Base-by-base conservation (phyloP, 2,888 invertebrate species). In the Malthinus flaveolus region DNA sequence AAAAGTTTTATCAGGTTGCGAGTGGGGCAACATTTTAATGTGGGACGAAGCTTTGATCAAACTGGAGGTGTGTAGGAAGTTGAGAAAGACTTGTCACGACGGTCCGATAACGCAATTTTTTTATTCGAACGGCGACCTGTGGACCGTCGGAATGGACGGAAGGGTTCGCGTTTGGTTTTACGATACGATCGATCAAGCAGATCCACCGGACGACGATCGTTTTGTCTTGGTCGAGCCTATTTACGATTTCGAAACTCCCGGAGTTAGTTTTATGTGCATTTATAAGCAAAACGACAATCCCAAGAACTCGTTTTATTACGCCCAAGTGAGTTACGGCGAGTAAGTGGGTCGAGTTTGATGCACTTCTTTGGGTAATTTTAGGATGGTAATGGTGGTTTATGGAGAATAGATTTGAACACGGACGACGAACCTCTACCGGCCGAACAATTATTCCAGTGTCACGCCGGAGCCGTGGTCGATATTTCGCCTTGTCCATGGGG, bases 21-120 rank as follows among this genome's bases (percentile, higher is more conserved):
- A 90, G 69, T 95, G 94, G 94, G 96, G 96, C 0, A 95, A 95
- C 75, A 86, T 96, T 72, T 79, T 96, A 36, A 82, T 96, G 0
- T 96, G 96, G 96, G 93, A 95, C 70, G 93, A 87, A 44, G 93
- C 92, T 1, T 80, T 93, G 0, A 95, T 96, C 8, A 93, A 93
- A 76, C 79, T 93, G 33, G 92, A 94, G 82, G 86, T 94, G 0
- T 86, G 87, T 7, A 83, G 88, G 59, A 87, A 87, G 63, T 85
- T 86, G 46, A 82, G 87, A 13, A 87, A 86, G 72, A 80, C 84
- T 0, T 94, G 95, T 71, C 96, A 96, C 71, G 76, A 80, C 3
- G 89, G 85, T 12, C 86, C 90, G 7, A 88, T 96, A 47, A 81
- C 83, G n/a, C 87, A 87, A 71, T 83, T 89, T 61, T 72, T 71